Evolutionary conservation across 2,797 vertebrate genomes (phyloP), one percentile per base, ranked within the genome.

Genomic region (Helostoma temminkii): DNA sequence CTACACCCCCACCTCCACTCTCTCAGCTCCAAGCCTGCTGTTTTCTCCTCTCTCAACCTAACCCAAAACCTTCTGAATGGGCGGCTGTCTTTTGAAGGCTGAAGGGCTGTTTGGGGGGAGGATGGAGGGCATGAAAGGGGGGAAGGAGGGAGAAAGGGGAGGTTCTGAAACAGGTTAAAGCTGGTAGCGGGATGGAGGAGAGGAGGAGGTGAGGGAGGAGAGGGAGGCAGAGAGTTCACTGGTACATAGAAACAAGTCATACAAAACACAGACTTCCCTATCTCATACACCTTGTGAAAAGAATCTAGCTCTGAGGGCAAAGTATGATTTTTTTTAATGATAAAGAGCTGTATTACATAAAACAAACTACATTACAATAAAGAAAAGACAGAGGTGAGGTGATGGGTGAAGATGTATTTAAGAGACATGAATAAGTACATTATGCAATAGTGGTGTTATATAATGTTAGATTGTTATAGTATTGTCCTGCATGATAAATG

Each of bases 11-110:
- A 6, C 39, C 12, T 18, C 36, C 7, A 15, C 19, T 55, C 47
- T 48, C 41, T 60, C 66, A 56, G 58, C 63, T 43, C 65, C 28
- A 34, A 43, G n/a, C 60, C 61, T 36, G 11, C 37, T 8, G 70
- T 34, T 6, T 67, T 66, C 73, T 41, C 60, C 76, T 56, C 71
- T 81, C 69, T 53, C 49, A 22, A 16, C 63, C 39, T 37, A 46
- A 28, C 64, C 69, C 24, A 26, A 75, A 85, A 58, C 54, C 75
- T 82, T 80, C 71, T 90, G 87, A 90, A 90, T 89, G 85, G 76
- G 80, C 78, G 76, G 86, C 85, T 86, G 85, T 84, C 81, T 90
- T 91, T 90, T 91, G 85, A 88, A 82, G 81, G 67, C 70, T 34
- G 21, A 81, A 61, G 72, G 77, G 57, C 79, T 86, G 87, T 88